phyloP scores from a whole-genome alignment of 2,113 vertebrate genomes.

The Eidolon helvum region DNA sequence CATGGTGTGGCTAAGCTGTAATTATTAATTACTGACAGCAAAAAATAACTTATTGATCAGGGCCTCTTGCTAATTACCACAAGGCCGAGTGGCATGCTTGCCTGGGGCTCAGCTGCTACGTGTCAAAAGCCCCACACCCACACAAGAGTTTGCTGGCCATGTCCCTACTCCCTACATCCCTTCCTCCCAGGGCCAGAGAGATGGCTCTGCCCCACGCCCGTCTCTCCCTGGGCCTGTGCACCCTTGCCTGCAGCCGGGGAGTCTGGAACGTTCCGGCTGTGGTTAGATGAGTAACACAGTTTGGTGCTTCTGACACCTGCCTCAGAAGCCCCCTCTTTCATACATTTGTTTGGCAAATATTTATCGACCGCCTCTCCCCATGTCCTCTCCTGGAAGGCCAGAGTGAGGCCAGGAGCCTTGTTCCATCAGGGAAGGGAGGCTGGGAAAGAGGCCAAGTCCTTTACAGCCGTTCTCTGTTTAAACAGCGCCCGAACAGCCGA shows the following conservation, averaged over 20 bases:
- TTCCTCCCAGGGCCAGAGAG: background rate
- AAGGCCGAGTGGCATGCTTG: constrained; percentile 60
- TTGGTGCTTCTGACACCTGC: constrained; percentile 1
- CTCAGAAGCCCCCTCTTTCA: background rate
- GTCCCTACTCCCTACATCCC: background rate
- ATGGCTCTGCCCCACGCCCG: background rate
- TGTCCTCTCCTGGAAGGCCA: constrained; percentile 59
- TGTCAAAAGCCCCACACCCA: constrained; percentile 12
- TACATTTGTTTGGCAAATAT: constrained; percentile 52
- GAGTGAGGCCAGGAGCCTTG: constrained; percentile 50
- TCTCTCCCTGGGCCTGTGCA: accelerated
- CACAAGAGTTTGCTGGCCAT: background rate
- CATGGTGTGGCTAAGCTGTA: constrained; percentile 79
- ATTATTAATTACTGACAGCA: constrained; percentile 87
- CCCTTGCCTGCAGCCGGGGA: background rate
- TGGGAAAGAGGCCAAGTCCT: constrained; percentile 69
- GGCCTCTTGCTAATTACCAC: constrained; percentile 83
- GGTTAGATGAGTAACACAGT: background rate
- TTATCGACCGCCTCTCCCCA: constrained; percentile 34
- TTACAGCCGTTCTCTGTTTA: constrained; percentile 59
- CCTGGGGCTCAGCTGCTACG: constrained; percentile 54
- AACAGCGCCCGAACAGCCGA: constrained; percentile 10
- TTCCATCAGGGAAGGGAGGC: constrained; percentile 51
- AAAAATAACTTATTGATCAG: constrained; percentile 89
- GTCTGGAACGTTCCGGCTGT: background rate